Evolutionary conservation across 2,797 vertebrate species (phyloP).

Genomic region (Lithobates pipiens): DNA sequence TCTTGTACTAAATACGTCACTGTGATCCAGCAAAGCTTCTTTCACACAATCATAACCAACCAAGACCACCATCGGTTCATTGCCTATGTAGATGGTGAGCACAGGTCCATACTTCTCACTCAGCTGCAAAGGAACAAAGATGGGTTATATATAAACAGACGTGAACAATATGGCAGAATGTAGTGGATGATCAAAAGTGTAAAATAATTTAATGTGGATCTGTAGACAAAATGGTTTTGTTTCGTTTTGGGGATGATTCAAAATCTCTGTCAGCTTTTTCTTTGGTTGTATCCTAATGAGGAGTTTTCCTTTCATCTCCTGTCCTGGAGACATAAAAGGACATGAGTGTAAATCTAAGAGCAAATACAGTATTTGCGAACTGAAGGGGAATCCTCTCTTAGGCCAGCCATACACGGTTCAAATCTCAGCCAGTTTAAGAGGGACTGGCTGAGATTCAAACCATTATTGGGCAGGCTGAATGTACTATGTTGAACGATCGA

Average conservation of each 20-base stretch:
- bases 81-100: slow-evolving; percentile 75
- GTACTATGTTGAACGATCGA: too few species aligned
- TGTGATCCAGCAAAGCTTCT: slow-evolving; percentile 72
- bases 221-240: too few species aligned
- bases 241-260: background rate
- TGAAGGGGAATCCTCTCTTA: too few species aligned
- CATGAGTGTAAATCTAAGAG: background rate
- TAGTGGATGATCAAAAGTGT: background rate
- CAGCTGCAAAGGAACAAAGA: slow-evolving; percentile 66
- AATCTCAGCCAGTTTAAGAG: too few species aligned
- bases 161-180: background rate
- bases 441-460: too few species aligned
- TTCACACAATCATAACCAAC: slow-evolving; percentile 75
- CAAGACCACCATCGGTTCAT: slow-evolving; percentile 73
- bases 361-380: too few species aligned
- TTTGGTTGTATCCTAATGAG: background rate
- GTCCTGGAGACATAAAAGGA: background rate
- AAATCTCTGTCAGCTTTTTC: background rate
- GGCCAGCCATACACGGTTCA: too few species aligned
- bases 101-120: slow-evolving; percentile 74
- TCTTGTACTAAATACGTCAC: slow-evolving; percentile 75
- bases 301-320: too few species aligned
- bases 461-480: too few species aligned
- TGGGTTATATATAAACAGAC: background rate
- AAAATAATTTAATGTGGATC: background rate